phyloP scores from a whole-genome alignment of 2,888 invertebrate species.

The Eristalinus aeneus region DNA sequence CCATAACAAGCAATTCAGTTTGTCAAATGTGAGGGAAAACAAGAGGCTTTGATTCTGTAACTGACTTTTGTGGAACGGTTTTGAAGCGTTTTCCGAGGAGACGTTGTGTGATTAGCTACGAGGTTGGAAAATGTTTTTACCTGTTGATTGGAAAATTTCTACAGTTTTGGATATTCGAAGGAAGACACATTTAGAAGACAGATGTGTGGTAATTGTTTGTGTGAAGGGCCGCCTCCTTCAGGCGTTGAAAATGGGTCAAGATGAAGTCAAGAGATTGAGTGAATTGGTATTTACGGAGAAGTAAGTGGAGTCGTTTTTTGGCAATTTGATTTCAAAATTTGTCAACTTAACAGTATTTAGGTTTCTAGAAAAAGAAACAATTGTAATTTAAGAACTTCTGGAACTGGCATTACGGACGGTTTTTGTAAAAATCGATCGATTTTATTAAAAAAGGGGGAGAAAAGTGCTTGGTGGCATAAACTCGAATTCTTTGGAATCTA shows the following conservation, averaged over 20 bases:
- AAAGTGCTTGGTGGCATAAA: too few species aligned
- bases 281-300: too few species aligned
- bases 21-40: slow-evolving; percentile 61
- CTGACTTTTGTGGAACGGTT: slow-evolving; percentile 30
- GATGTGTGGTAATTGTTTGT: background rate
- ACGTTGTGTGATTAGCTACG: slow-evolving; percentile 5
- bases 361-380: too few species aligned
- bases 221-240: background rate
- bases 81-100: slow-evolving; percentile 34
- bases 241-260: background rate
- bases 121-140: slow-evolving; percentile 4
- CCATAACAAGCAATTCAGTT: slow-evolving; percentile 73
- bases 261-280: background rate
- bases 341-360: too few species aligned
- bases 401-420: too few species aligned
- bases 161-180: background rate
- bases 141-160: slow-evolving; percentile 38
- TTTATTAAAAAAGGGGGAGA: too few species aligned
- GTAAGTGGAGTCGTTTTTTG: too few species aligned
- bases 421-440: too few species aligned
- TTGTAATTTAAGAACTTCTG: too few species aligned
- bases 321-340: too few species aligned
- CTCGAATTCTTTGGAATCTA: too few species aligned
- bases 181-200: background rate
- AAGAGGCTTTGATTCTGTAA: slow-evolving; percentile 31